Percentiles rank a stretch among this genome's conserved stretches.
These are phyloP conservation scores for Hyles lineata DNA, from an alignment of 2,888 invertebrate species.

Conservation along the genomic window DNA sequence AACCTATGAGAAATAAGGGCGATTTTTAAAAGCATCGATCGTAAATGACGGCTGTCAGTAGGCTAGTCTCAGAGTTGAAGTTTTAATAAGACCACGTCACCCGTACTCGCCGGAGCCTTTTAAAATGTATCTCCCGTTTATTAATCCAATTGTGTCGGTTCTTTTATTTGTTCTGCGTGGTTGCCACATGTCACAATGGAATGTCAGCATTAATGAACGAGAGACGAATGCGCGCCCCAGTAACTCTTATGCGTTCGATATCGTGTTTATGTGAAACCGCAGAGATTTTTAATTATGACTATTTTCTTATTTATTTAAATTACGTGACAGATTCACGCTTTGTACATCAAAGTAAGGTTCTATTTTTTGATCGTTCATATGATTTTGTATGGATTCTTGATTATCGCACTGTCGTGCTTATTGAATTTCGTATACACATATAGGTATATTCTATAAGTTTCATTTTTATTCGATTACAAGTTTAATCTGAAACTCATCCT, in stretches of 20 bases:
- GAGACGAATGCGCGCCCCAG: not conserved
- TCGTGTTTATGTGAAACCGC: not conserved
- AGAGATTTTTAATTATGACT: too few species aligned
- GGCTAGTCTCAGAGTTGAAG: constrained; percentile 48
- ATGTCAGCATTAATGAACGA: constrained; percentile 29
- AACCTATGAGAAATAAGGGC: constrained; percentile 33
- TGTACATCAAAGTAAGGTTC: too few species aligned
- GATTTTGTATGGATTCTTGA: too few species aligned
- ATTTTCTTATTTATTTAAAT: too few species aligned
- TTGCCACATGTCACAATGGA: constrained; percentile 35
- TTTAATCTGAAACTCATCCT: too few species aligned
- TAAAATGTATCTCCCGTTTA: constrained; percentile 54
- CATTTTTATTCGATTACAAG: too few species aligned
- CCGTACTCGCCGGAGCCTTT: constrained; percentile 51
- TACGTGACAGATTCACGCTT: too few species aligned
- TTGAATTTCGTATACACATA: too few species aligned
- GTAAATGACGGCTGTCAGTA: constrained; percentile 22
- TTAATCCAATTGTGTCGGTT: constrained; percentile 58
- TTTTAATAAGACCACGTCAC: constrained; percentile 65
- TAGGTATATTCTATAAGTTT: too few species aligned
- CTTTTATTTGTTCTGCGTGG: constrained; percentile 46
- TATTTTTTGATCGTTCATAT: too few species aligned
- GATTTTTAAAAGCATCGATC: constrained; percentile 30
- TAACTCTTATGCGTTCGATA: not conserved
- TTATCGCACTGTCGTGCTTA: too few species aligned